phyloP scores from a whole-genome alignment of 2,113 vertebrate genomes.

The Kryptolebias marmoratus region DNA sequence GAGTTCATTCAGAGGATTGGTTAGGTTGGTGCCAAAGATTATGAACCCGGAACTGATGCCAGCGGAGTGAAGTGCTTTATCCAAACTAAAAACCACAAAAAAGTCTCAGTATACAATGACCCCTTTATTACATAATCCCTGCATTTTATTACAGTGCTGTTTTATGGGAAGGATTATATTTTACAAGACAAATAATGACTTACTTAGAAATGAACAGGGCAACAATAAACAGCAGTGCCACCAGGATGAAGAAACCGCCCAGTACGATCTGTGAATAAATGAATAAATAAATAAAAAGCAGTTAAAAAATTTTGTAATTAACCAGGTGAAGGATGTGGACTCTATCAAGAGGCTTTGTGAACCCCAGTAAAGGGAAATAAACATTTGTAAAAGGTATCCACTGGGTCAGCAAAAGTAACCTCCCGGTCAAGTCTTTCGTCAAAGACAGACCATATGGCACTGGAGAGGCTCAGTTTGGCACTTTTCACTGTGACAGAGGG shows the following conservation, averaged over 20 bases:
- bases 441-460: conserved; percentile 72
- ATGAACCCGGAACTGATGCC: conserved; percentile 95
- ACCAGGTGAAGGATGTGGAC: not conserved
- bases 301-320: not conserved
- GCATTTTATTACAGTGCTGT: not conserved
- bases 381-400: conserved; percentile 28
- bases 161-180: not conserved
- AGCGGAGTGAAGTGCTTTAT: conserved; percentile 92
- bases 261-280: conserved; percentile 85
- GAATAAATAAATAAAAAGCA: not conserved
- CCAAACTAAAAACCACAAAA: conserved; percentile 69
- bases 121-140: not conserved
- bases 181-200: conserved; percentile 67
- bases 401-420: conserved; percentile 41
- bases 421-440: conserved; percentile 55
- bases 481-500: conserved; percentile 51
- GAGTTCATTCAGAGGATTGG: conserved; percentile 96
- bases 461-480: conserved; percentile 59
- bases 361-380: conserved; percentile 14
- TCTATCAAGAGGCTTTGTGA: not conserved
- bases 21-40: conserved; percentile 95
- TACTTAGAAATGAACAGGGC: conserved; percentile 98
- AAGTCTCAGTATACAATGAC: not conserved
- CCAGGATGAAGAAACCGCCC: conserved; percentile 92
- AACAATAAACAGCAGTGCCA: conserved; percentile 91